Evolutionary conservation across 2,113 vertebrate genomes (phyloP).

Genomic region (Gyps fulvus): DNA sequence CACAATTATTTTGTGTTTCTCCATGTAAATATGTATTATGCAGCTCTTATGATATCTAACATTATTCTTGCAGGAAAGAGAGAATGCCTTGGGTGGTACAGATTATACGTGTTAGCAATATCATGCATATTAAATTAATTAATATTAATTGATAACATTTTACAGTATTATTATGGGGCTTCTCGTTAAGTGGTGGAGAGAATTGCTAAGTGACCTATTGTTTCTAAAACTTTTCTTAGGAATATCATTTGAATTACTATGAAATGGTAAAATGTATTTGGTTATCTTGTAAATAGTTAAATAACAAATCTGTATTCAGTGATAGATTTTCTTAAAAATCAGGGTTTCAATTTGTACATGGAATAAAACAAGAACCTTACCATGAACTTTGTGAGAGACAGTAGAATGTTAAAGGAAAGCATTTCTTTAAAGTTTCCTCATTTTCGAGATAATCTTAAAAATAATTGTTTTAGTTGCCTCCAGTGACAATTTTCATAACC

Average conservation of each 20-base stretch:
- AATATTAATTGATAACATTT: neutral
- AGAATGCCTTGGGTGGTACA: neutral
- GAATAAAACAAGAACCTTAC: neutral
- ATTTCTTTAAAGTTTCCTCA: neutral
- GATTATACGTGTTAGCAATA: neutral
- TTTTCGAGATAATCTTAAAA: neutral
- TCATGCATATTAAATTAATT: neutral
- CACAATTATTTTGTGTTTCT: neutral
- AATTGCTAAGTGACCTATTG: neutral
- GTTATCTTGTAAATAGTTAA: neutral
- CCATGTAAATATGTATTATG: neutral
- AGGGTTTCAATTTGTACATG: neutral
- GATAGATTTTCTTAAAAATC: neutral
- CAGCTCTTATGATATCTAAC: neutral
- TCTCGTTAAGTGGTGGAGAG: neutral
- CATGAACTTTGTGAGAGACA: neutral
- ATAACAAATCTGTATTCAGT: neutral
- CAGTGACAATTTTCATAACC: neutral
- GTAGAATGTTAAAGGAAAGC: neutral
- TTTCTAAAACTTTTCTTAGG: neutral
- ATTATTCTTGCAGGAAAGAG: neutral
- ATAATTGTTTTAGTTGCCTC: neutral
- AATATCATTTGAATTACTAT: neutral
- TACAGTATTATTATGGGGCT: neutral
- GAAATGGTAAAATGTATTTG: neutral